A percentile compares a stretch with the other conserved stretches of the same genome.
These are phyloP conservation scores for Campoplex capitator DNA, from an alignment of 2,888 invertebrate species.

Conservation along the genomic window DNA sequence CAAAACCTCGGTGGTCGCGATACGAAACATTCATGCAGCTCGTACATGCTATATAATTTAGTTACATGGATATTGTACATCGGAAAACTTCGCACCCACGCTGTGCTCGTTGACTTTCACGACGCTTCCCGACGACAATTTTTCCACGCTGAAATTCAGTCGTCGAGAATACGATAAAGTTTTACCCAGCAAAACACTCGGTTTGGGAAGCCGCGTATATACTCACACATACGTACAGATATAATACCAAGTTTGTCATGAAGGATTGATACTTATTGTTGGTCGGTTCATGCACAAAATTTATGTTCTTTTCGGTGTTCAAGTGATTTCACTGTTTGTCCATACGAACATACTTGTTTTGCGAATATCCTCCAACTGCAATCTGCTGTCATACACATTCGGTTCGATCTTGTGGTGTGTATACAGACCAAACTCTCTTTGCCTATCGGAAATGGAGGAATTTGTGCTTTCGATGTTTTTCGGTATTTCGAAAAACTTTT, in stretches of 20 bases:
- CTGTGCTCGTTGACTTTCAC: conserved; percentile 54
- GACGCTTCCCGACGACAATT: conserved; percentile 45
- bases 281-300: conserved; percentile 59
- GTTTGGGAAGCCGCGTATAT: conserved; percentile 6
- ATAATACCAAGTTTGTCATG: conserved; percentile 26
- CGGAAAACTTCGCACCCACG: conserved; percentile 46
- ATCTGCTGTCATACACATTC: conserved; percentile 4
- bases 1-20: conserved; percentile 18
- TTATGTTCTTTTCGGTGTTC: conserved; percentile 60
- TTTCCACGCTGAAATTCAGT: conserved; percentile 43
- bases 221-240: not conserved
- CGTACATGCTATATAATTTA: conserved; percentile 38
- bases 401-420: not conserved
- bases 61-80: conserved; percentile 32
- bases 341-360: conserved; percentile 39
- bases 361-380: not conserved
- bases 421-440: not conserved
- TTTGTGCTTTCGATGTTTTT: conserved; percentile 11
- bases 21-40: conserved; percentile 10
- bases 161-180: conserved; percentile 41
- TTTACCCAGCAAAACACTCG: conserved; percentile 65
- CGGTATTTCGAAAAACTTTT: conserved; percentile 50
- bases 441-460: not conserved
- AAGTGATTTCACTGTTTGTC: conserved; percentile 54
- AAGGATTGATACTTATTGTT: conserved; percentile 72